Percentiles rank a stretch among this genome's conserved stretches.
Evolutionary conservation across 2,113 vertebrate species (phyloP).

Genomic region (Irena cyanogastra): DNA sequence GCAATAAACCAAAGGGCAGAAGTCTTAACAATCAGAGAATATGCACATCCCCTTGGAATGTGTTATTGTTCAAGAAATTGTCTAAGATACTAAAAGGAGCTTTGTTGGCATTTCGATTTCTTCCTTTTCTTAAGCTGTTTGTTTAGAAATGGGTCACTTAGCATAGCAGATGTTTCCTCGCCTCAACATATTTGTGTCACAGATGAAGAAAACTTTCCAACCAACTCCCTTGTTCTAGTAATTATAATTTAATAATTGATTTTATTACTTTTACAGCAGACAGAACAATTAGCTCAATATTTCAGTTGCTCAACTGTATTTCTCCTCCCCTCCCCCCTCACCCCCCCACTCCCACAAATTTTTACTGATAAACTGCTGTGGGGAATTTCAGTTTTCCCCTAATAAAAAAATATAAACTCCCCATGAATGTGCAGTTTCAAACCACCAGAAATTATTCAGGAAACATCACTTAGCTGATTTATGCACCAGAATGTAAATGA

Average conservation of each 20-base stretch:
- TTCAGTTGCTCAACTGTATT: neutral
- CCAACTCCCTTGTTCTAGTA: neutral
- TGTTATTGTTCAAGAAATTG: neutral
- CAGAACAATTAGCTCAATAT: neutral
- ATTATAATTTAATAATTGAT: neutral
- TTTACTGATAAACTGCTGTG: neutral
- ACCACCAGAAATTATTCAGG: constrained; percentile 41
- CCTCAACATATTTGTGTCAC: neutral
- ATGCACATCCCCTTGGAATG: neutral
- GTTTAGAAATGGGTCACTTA: constrained; percentile 11
- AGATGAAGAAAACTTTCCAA: neutral
- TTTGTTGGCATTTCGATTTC: neutral
- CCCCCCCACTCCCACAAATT: neutral
- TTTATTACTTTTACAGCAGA: neutral
- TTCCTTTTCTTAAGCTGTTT: neutral
- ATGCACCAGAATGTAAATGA: constrained; percentile 62
- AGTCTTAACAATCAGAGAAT: neutral
- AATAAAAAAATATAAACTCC: neutral
- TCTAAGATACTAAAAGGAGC: neutral
- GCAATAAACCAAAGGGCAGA: neutral
- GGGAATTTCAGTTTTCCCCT: neutral
- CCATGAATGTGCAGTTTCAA: neutral
- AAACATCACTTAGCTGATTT: constrained; percentile 47
- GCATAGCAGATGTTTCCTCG: constrained; percentile 4
- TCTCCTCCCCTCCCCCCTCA: neutral